phyloP scores from a whole-genome alignment of 2,113 vertebrate species.

The Phocoena sinus region DNA sequence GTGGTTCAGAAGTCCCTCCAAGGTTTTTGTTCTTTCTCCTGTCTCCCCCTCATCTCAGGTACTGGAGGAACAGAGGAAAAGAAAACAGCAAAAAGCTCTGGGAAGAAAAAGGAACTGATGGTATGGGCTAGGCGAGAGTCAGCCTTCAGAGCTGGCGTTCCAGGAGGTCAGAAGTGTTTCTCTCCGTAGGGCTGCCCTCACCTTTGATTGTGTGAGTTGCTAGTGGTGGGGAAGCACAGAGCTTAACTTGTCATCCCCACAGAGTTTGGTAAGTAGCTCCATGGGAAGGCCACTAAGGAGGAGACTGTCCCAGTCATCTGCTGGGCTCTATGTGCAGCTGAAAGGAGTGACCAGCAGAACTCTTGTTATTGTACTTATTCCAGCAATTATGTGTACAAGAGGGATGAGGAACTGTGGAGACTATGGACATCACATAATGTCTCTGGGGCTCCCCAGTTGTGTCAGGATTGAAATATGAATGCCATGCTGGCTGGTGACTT shows the following conservation, averaged over 20 bases:
- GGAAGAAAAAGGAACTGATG: slow-evolving; percentile 55
- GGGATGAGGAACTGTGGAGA: not conserved
- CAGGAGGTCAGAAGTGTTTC: slow-evolving; percentile 18
- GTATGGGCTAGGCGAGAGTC: not conserved
- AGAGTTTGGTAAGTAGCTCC: slow-evolving; percentile 29
- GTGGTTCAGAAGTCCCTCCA: slow-evolving; percentile 52
- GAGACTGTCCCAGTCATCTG: not conserved
- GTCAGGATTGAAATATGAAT: slow-evolving; percentile 87
- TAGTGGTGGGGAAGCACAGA: slow-evolving; percentile 26
- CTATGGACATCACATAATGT: slow-evolving; percentile 5
- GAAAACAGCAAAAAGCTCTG: slow-evolving; percentile 20
- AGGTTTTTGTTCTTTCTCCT: slow-evolving; percentile 46
- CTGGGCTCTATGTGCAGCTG: not conserved
- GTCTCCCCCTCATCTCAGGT: not conserved
- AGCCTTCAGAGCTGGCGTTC: slow-evolving; percentile 16
- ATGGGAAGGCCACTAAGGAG: not conserved
- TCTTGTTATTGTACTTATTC: not conserved
- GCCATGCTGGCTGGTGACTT: slow-evolving; percentile 62
- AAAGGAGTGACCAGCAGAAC: slow-evolving; percentile 41
- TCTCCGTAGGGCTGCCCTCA: not conserved
- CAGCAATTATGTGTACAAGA: slow-evolving; percentile 25
- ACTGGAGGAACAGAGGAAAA: slow-evolving; percentile 18
- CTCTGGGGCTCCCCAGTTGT: slow-evolving; percentile 61
- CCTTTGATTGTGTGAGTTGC: slow-evolving; percentile 25
- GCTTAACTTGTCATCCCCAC: slow-evolving; percentile 22